Percentiles rank a stretch among this genome's conserved stretches.
phyloP scores from a whole-genome alignment of 2,797 vertebrate genomes.

The Anolis apletophallus region DNA sequence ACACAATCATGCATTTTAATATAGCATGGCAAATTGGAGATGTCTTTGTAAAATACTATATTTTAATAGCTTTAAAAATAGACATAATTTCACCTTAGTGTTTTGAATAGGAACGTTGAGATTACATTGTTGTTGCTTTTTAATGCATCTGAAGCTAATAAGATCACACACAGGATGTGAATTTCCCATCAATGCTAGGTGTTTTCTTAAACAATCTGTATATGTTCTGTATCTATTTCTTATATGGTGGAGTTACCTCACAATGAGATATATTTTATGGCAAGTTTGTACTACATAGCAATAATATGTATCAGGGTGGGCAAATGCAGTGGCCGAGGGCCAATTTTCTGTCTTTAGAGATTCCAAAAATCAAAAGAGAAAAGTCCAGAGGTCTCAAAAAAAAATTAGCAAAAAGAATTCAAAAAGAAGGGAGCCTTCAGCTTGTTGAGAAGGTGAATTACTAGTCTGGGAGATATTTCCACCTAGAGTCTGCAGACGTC shows the following conservation, averaged over 20 bases:
- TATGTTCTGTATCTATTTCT: neutral
- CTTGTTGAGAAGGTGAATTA: too few relatives aligned
- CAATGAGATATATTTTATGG: too few relatives aligned
- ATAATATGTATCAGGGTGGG: neutral
- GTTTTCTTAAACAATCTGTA: neutral
- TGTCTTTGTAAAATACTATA: neutral
- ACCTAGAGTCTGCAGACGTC: too few relatives aligned
- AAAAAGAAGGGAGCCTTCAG: too few relatives aligned
- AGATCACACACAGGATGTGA: neutral
- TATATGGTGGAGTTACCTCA: too few relatives aligned
- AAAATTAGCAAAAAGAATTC: too few relatives aligned
- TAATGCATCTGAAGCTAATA: too few relatives aligned
- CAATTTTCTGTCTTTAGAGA: too few relatives aligned
- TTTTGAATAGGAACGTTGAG: neutral
- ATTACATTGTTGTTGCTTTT: neutral
- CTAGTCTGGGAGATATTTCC: too few relatives aligned
- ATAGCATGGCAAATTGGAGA: conserved; percentile 31
- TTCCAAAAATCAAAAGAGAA: too few relatives aligned
- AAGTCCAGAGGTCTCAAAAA: too few relatives aligned
- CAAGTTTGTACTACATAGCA: neutral
- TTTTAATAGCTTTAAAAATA: neutral
- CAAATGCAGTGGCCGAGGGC: too few relatives aligned
- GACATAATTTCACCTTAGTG: neutral
- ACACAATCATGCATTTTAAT: neutral
- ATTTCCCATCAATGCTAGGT: neutral